Percentiles rank a stretch among this genome's conserved stretches.
Conservation (phyloP, 2,888 invertebrate species). For the Lasioglossum malachurum region DNA sequence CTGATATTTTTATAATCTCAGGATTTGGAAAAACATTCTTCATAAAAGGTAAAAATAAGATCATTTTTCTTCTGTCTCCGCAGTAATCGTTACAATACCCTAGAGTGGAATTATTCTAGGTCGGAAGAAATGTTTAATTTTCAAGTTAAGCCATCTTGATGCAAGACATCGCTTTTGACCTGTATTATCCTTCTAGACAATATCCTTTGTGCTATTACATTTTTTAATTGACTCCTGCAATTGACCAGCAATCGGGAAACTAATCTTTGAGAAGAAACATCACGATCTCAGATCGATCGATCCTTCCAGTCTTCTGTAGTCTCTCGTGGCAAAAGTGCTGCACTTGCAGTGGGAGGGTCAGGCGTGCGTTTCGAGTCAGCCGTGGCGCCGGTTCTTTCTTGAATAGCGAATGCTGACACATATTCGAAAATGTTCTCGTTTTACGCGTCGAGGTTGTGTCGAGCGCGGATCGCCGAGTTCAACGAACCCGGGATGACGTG, state of each 20-base stretch:
- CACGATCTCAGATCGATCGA: not conserved
- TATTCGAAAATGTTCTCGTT: slow-evolving; percentile 11
- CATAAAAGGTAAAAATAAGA: too few species aligned
- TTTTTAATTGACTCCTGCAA: not conserved
- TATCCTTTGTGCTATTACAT: not conserved
- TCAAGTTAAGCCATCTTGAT: too few species aligned
- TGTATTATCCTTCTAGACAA: not conserved
- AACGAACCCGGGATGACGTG: slow-evolving; percentile 71
- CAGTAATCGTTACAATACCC: too few species aligned
- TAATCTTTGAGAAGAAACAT: not conserved
- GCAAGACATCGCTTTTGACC: too few species aligned
- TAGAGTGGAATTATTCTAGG: too few species aligned
- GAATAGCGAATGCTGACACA: not conserved
- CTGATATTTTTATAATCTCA: too few species aligned
- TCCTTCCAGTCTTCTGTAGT: not conserved
- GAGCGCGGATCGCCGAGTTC: slow-evolving; percentile 46
- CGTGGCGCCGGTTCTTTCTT: not conserved
- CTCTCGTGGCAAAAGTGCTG: not conserved
- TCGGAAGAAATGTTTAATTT: too few species aligned
- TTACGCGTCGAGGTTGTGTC: slow-evolving; percentile 12
- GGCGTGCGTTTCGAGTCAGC: not conserved
- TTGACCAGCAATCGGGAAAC: too few species aligned
- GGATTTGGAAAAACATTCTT: too few species aligned
- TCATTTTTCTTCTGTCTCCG: too few species aligned
- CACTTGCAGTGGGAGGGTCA: not conserved